Evolutionary conservation across 1,140 invertebrate species (phyloP).

Genomic region (Ctenoplectra terminalis): DNA sequence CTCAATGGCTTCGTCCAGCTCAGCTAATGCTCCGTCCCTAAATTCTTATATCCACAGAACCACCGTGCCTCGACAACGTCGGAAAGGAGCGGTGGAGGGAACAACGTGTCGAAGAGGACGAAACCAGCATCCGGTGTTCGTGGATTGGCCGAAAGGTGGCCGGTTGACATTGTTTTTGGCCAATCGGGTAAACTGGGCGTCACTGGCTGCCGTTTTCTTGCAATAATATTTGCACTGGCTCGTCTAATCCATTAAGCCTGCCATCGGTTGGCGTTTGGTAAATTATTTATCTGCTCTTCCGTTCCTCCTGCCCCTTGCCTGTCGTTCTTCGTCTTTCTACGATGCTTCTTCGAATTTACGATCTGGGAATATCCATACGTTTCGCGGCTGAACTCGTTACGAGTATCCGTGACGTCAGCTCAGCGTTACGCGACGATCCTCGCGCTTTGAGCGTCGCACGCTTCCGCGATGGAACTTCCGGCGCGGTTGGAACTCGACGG

Average conservation of each 20-base stretch:
- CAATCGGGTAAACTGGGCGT: constrained; percentile 62
- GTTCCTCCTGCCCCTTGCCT: background rate
- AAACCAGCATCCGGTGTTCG: constrained; percentile 22
- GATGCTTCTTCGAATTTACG: constrained; percentile 50
- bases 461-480: constrained; percentile 7
- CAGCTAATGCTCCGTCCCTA: too few species aligned
- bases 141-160: constrained; percentile 51
- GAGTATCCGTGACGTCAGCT: constrained; percentile 28
- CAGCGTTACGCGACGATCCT: background rate
- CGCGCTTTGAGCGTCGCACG: background rate
- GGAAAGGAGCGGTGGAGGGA: background rate
- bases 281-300: constrained; percentile 66
- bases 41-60: too few species aligned
- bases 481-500: background rate
- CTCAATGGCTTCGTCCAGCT: too few species aligned
- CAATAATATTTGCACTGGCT: constrained; percentile 75
- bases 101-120: constrained; percentile 8
- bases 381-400: constrained; percentile 15
- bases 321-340: background rate
- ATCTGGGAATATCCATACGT: constrained; percentile 46
- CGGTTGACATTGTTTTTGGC: constrained; percentile 64
- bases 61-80: too few species aligned
- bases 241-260: constrained; percentile 69
- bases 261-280: constrained; percentile 55
- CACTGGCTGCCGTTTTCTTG: constrained; percentile 58